Evolutionary conservation across 2,797 vertebrate species (phyloP).

Genomic region (Salmo trutta): DNA sequence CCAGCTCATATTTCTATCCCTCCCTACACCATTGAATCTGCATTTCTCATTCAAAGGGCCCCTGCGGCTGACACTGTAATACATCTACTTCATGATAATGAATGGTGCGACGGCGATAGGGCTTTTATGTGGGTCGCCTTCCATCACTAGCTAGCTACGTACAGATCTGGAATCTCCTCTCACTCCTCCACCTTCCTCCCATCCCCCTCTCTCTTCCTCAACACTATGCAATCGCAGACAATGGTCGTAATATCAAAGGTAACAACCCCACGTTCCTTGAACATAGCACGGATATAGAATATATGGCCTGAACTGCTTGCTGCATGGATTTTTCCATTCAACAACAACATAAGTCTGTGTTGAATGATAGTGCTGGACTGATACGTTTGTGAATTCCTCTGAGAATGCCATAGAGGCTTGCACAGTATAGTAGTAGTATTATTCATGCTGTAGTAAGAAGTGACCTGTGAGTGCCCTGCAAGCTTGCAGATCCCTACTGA

Average conservation of each 20-base stretch:
- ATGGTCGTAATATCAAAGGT: constrained; percentile 96
- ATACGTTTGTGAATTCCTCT: constrained; percentile 25
- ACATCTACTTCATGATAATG: constrained; percentile 57
- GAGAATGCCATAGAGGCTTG: constrained; percentile 13
- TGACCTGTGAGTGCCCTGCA: not conserved
- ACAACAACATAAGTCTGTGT: constrained; percentile 30
- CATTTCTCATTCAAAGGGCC: constrained; percentile 46
- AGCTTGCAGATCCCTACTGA: not conserved
- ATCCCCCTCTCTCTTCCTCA: constrained; percentile 29
- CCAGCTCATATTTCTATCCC: constrained; percentile 31
- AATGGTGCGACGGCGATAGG: constrained; percentile 44
- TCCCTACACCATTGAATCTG: constrained; percentile 31
- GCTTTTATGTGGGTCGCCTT: constrained; percentile 40
- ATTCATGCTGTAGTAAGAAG: not conserved
- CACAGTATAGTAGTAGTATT: constrained; percentile 11
- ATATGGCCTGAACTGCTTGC: constrained; percentile 75
- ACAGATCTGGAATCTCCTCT: constrained; percentile 26
- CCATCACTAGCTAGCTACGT: constrained; percentile 46
- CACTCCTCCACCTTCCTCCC: constrained; percentile 21
- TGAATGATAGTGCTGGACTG: constrained; percentile 46
- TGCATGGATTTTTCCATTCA: constrained; percentile 71
- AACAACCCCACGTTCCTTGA: constrained; percentile 69
- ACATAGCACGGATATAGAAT: constrained; percentile 19
- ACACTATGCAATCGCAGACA: constrained; percentile 82
- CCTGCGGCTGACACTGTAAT: constrained; percentile 48